Evolutionary conservation across 2,888 invertebrate species (phyloP), one percentile per base, ranked within the genome.

Genomic region (Zygothrica quintamaculata): DNA sequence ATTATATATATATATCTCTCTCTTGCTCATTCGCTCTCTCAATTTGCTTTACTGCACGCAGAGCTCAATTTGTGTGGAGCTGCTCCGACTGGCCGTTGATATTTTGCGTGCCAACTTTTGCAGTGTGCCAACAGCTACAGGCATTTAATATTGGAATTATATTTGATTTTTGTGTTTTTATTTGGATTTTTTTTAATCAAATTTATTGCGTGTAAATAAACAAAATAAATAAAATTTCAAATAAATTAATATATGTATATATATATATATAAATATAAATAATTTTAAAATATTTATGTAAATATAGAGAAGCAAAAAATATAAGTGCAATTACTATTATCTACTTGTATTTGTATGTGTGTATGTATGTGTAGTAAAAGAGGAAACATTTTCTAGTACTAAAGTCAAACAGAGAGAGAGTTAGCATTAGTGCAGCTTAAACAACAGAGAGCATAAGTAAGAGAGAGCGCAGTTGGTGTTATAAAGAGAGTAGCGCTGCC

Each of bases 91-190:
- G 85, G 84, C 76, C 78, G 65, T 67, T 74, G 89, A 89, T 72
- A 87, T 75, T 85, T 90, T 88, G 87, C 91, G 90, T 85, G 87
- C 89, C 87, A 91, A 82, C 89, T 90, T 91, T 92, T 93, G 93
- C 87, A 93, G 92, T 89, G 92, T 90, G 90, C 93, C 92, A 90
- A 93, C 92, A 89, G 93, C 93, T 93, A 92, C 84, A 22, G n/a
- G 59, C 58, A 61, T 56, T 64, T 44, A 18, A 16, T 13, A 29
- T 39, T 39, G n/a, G n/a, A n/a, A 46, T 46, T 56, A 44, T 48
- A 37, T 62, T 53, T 52, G 53, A 53, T 48, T 47, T 62, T 55
- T 42, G 52, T 31, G 57, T 62, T 71, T 55, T 59, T 52, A 42
- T 40, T 65, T 64, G 33, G 25, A 29, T 36, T 53, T 25, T 48